Conservation (phyloP, 2,113 vertebrate genomes). For the Amazona vittata region DNA sequence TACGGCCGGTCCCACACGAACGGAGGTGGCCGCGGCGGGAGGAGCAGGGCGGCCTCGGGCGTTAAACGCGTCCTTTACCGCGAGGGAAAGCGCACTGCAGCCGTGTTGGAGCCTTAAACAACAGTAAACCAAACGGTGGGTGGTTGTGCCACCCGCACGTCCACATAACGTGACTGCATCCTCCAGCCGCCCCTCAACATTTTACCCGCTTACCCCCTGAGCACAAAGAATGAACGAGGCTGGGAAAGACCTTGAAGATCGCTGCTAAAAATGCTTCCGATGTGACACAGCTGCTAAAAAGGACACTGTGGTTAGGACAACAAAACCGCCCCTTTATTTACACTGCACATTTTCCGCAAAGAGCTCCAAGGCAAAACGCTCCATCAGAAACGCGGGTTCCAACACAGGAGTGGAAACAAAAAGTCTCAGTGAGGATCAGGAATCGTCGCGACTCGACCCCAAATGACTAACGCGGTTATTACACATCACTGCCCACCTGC, state of each 20-base stretch:
- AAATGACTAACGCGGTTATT: background rate
- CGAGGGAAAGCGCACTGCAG: background rate
- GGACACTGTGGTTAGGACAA: background rate
- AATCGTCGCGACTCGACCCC: background rate
- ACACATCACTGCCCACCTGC: background rate
- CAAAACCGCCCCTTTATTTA: conserved; percentile 13
- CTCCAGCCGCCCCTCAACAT: background rate
- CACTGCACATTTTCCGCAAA: conserved; percentile 23
- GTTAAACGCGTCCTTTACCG: fast-evolving
- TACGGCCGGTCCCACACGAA: fast-evolving
- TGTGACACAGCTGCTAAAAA: background rate
- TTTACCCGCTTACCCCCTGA: background rate
- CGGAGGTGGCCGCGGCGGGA: fast-evolving
- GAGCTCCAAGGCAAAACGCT: background rate
- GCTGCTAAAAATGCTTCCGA: background rate
- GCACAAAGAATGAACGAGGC: background rate
- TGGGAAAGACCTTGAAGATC: background rate
- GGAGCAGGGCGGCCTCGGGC: fast-evolving
- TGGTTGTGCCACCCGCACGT: background rate
- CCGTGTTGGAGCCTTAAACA: background rate
- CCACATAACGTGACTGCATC: background rate
- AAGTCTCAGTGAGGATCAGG: background rate
- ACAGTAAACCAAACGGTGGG: background rate
- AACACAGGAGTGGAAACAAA: background rate
- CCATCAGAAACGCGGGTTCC: background rate